Evolutionary conservation across 2,888 invertebrate genomes (phyloP).

Genomic region (Pandemis heparana): DNA sequence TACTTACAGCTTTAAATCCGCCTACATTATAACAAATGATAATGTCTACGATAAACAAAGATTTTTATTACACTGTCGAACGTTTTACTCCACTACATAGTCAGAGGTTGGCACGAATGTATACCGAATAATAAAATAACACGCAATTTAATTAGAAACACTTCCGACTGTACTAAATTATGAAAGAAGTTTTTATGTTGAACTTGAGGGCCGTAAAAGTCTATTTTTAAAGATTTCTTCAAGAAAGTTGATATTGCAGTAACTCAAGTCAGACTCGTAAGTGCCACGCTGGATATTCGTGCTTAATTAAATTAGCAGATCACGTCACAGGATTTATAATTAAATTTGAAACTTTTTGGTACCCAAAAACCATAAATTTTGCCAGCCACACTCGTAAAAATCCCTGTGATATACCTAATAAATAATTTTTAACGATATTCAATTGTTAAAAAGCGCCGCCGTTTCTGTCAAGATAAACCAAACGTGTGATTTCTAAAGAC

Average conservation of each 20-base stretch:
- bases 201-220: conserved; percentile 40
- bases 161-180: conserved; percentile 42
- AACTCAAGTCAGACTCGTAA: conserved; percentile 31
- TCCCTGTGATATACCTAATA: too few species aligned
- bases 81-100: conserved; percentile 36
- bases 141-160: conserved; percentile 40
- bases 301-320: conserved; percentile 35
- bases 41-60: conserved; percentile 36
- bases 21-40: conserved; percentile 41
- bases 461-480: too few species aligned
- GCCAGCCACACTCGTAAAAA: neutral
- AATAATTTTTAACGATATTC: neutral
- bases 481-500: neutral
- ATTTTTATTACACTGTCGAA: conserved; percentile 41
- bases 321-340: neutral
- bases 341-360: neutral
- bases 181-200: conserved; percentile 40
- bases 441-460: neutral
- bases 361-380: neutral
- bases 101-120: conserved; percentile 35
- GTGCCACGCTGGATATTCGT: conserved; percentile 35
- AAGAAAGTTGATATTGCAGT: conserved; percentile 38
- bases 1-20: conserved; percentile 18
- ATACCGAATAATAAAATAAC: conserved; percentile 36
- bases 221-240: conserved; percentile 34